A percentile compares a stretch with the other conserved stretches of the same genome.
Evolutionary conservation across 2,797 vertebrate genomes (phyloP).

Genomic region (Myotis planiceps): DNA sequence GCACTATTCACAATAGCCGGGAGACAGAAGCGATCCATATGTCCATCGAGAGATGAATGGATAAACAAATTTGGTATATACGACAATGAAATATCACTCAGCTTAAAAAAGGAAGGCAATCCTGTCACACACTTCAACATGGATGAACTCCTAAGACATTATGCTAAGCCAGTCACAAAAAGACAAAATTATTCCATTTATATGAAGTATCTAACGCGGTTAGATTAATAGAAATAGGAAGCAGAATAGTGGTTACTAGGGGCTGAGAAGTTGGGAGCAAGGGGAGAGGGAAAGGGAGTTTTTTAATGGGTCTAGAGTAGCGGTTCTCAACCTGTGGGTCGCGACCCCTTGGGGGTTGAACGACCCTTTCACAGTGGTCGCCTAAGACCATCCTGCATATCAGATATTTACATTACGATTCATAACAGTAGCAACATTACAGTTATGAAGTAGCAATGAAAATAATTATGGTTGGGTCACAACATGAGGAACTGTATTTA

Average conservation of each 20-base stretch:
- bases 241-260: not conserved
- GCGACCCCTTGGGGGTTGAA: too few species aligned
- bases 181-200: not conserved
- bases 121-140: not conserved
- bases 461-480: too few species aligned
- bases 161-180: not conserved
- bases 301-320: not conserved
- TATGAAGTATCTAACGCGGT: not conserved
- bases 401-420: too few species aligned
- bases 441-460: too few species aligned
- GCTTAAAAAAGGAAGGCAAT: not conserved
- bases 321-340: too few species aligned
- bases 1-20: not conserved
- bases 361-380: too few species aligned
- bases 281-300: not conserved
- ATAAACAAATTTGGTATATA: not conserved
- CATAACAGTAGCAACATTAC: too few species aligned
- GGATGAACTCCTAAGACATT: not conserved
- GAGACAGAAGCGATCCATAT: not conserved
- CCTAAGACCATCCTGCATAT: too few species aligned
- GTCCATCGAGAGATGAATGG: not conserved
- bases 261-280: not conserved
- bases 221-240: slow-evolving; percentile 37
- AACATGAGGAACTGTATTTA: too few species aligned
- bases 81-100: not conserved